A percentile compares a stretch with the other conserved stretches of the same genome.
phyloP scores from a whole-genome alignment of 1,140 invertebrate genomes.

The Pentalonia nigronervosa region DNA sequence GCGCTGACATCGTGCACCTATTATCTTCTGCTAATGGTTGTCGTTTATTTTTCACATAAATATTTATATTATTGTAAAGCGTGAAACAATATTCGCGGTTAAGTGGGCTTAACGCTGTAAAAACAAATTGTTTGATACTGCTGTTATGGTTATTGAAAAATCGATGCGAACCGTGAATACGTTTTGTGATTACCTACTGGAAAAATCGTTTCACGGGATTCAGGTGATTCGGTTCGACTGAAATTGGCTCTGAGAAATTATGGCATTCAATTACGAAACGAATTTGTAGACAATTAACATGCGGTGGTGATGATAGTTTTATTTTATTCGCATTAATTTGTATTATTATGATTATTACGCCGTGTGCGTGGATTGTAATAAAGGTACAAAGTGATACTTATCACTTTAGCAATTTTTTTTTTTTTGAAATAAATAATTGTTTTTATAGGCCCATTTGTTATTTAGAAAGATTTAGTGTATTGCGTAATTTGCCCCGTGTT shows the following conservation, averaged over 20 bases:
- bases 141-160: constrained; percentile 16
- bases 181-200: background rate
- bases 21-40: constrained; percentile 25
- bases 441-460: background rate
- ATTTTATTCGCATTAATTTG: background rate
- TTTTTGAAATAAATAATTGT: background rate
- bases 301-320: background rate
- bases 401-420: background rate
- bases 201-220: background rate
- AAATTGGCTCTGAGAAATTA: background rate
- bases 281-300: background rate
- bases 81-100: background rate
- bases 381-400: background rate
- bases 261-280: background rate
- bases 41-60: constrained; percentile 18
- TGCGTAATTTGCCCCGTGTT: background rate
- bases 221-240: background rate
- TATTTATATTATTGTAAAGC: constrained; percentile 11
- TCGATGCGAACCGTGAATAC: background rate
- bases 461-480: background rate
- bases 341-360: background rate
- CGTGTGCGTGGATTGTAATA: background rate
- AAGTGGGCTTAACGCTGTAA: background rate
- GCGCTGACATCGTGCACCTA: background rate
- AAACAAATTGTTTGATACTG: constrained; percentile 23